Base-by-base conservation (phyloP, 2,797 vertebrate species). In the Crocodylus rhombifer region DNA sequence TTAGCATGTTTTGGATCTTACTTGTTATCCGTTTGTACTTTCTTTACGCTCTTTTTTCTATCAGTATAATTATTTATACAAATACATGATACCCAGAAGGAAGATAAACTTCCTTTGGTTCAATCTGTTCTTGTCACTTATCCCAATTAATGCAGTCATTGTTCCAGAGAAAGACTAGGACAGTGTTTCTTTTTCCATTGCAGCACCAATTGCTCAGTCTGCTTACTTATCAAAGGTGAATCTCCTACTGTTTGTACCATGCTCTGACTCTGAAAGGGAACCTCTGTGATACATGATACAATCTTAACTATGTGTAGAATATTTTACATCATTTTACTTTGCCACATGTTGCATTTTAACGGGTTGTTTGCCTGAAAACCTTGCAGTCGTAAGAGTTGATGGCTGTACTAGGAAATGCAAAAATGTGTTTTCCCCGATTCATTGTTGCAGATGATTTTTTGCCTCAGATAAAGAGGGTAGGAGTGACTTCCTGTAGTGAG, bases 121-220 rank as follows among this genome's bases (percentile, higher is more conserved):
- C 14, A 28, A 2, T 18, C 33, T 61, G 58, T 56, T 57, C 0
- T 23, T 5, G 13, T 0, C 17, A n/a, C n/a, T 74, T 74, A 15
- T 36, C 28, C 36, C 4, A 0, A 21, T 25, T 25, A 61, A 36
- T 61, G 71, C 2, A 77, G 8, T 23, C 33, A 28, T n/a, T 33
- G 26, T 33, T 23, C 82, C 25, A 13, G 58, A 55, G 18, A 28
- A 14, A 11, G 14, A 28, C 3, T 13, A 14, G 33, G 55, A 75
- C 3, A 0, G 3, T 7, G 2, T 28, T 28, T 20, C 15, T 4
- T 14, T 4, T 30, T 23, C 13, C 6, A 1, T 1, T 17, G 71
- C 20, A 80, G 42, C 80, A 80, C 4, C 2, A 10, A 4, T 61
- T 60, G 3, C 14, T 76, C 5, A 2, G 80, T 42, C 30, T 12